Evolutionary conservation across 2,888 invertebrate genomes (phyloP).

Genomic region (Petrophora chlorosata): DNA sequence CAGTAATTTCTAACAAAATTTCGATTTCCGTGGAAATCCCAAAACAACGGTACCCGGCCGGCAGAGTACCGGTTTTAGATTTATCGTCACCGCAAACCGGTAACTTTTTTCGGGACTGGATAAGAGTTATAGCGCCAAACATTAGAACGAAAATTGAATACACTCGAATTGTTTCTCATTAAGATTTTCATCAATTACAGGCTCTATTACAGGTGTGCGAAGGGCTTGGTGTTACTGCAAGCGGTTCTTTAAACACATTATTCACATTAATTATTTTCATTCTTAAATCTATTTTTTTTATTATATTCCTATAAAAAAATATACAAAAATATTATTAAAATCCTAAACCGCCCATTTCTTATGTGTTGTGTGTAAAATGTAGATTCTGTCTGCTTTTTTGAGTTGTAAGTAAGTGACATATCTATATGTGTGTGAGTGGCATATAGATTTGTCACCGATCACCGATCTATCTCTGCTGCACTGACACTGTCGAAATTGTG

Average conservation of each 20-base stretch:
- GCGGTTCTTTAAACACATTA: background rate
- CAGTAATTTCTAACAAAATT: slow-evolving; percentile 38
- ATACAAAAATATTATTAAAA: background rate
- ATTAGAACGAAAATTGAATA: slow-evolving; percentile 40
- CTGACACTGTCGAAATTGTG: too few species aligned
- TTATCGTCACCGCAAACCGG: slow-evolving; percentile 37
- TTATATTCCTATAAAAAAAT: background rate
- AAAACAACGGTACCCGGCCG: slow-evolving; percentile 27
- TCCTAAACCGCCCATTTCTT: too few species aligned
- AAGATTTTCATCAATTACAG: slow-evolving; percentile 46
- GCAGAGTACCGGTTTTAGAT: slow-evolving; percentile 30
- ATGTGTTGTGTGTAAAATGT: too few species aligned
- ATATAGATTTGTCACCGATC: too few species aligned
- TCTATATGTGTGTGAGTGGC: too few species aligned
- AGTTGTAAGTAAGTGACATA: too few species aligned
- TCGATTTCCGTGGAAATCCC: slow-evolving; percentile 38
- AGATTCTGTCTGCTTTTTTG: too few species aligned
- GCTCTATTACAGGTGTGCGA: slow-evolving; percentile 17
- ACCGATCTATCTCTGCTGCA: too few species aligned
- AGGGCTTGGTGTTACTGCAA: slow-evolving; percentile 1
- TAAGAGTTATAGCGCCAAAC: slow-evolving; percentile 31
- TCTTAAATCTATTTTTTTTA: background rate
- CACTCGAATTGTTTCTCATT: slow-evolving; percentile 44
- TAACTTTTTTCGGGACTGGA: slow-evolving; percentile 36
- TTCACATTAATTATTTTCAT: background rate